Conservation (phyloP, 2,797 vertebrate species). For the Dendrocincla fuliginosa region DNA sequence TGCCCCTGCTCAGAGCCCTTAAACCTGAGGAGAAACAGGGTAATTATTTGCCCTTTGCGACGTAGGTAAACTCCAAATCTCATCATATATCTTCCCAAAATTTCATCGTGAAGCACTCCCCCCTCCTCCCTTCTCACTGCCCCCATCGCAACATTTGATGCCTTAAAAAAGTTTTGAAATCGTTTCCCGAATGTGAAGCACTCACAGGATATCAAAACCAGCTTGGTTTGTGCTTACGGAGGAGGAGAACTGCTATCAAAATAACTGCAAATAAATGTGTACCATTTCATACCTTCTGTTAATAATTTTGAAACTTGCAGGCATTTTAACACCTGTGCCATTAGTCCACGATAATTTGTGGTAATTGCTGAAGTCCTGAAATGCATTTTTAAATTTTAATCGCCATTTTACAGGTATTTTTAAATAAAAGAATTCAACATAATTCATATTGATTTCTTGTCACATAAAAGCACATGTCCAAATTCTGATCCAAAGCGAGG, state of each 20-base stretch:
- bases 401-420: neutral
- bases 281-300: neutral
- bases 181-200: conserved; percentile 11
- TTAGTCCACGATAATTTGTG: neutral
- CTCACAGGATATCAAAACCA: neutral
- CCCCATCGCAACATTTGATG: neutral
- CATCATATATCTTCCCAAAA: neutral
- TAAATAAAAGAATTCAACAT: neutral
- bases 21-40: conserved; percentile 2
- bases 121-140: neutral
- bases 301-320: neutral
- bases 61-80: neutral
- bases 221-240: neutral
- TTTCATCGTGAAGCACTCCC: neutral
- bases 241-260: neutral
- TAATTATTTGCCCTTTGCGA: neutral
- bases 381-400: neutral
- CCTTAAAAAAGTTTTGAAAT: neutral
- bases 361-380: neutral
- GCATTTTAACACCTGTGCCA: neutral
- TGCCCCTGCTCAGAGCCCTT: neutral
- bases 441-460: neutral
- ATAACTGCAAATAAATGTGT: neutral
- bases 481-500: neutral
- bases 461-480: neutral